Evolutionary conservation across 2,888 invertebrate genomes (phyloP), one percentile per base, ranked within the genome.

Genomic region (Odontothrips loti): DNA sequence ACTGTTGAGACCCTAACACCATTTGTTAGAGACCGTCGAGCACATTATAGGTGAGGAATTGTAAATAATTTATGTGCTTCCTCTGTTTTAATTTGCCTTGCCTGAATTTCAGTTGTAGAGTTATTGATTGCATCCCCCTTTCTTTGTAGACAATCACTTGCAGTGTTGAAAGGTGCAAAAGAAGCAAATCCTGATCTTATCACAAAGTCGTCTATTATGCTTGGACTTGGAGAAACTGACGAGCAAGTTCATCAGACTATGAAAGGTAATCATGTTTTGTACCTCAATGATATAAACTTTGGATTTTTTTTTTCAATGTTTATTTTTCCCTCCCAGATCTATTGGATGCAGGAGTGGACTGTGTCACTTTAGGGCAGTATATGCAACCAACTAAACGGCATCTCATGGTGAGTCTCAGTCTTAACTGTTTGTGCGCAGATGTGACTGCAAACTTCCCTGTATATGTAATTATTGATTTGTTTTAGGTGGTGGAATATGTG

Each of bases 321-420:
- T 29, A 43, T 34, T 78, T 48, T 83, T 27, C 17, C 79, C 51
- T 81, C 27, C 23, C 47, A 93, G 98, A 98, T 89, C 89, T 98
- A 79, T 91, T 94, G 81, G 88, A 89, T 47, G 92, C 90, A 0
- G 95, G 93, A 58, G 99, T 99, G 0, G 99, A 99, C 88, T 98
- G 98, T 86, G 88, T 99, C 0, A 99, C 99, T 0, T 89, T 99
- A 9, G 99, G 99, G 0, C 99, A 99, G 86, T 99, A 99, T 88
- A 99, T 99, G 98, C 99, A 99, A 87, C 99, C 99, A 0, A 99
- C 99, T 0, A 98, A 97, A 86, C 91, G 94, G 12, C 99, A 99
- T 87, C 89, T 99, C 47, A 96, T 95, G 89, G 90, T 82, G 43
- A 34, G 80, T 80, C 20, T n/a, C n/a, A n/a, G 34, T n/a, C 80